phyloP scores from a whole-genome alignment of 2,113 vertebrate genomes.

The Scortum barcoo region DNA sequence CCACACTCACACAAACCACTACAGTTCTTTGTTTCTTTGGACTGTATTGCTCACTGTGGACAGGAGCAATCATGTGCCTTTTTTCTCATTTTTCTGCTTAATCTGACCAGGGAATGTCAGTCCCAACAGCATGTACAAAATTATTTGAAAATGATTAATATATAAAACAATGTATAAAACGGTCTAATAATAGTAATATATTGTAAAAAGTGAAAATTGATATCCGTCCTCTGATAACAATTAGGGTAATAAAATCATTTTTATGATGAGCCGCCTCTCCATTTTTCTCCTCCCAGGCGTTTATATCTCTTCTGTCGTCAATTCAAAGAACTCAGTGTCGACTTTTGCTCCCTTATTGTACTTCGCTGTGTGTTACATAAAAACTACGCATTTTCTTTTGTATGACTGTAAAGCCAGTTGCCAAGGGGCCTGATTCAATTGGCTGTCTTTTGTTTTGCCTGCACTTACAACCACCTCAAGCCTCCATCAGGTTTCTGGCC shows the following conservation, averaged over 20 bases:
- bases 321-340: not conserved
- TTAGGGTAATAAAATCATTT: constrained; percentile 82
- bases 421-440: constrained; percentile 27
- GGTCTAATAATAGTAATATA: constrained; percentile 82
- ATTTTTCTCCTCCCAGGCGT: not conserved
- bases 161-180: constrained; percentile 83
- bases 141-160: constrained; percentile 80
- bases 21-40: constrained; percentile 70
- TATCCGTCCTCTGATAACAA: constrained; percentile 73
- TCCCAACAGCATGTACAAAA: constrained; percentile 84
- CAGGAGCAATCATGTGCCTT: constrained; percentile 85
- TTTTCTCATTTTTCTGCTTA: constrained; percentile 72
- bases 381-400: constrained; percentile 20
- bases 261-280: constrained; percentile 62
- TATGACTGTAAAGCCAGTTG: constrained; percentile 20
- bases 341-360: not conserved
- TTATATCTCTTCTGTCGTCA: not conserved
- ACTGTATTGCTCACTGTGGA: constrained; percentile 76
- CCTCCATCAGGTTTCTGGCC: constrained; percentile 49
- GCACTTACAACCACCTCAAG: constrained; percentile 42
- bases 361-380: constrained; percentile 10
- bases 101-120: constrained; percentile 81
- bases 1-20: constrained; percentile 57
- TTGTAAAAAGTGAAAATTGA: constrained; percentile 79
- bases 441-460: constrained; percentile 56